A percentile compares a stretch with the other conserved stretches of the same genome.
Conservation (phyloP, 1,140 invertebrate genomes). For the Trialeurodes vaporariorum region DNA sequence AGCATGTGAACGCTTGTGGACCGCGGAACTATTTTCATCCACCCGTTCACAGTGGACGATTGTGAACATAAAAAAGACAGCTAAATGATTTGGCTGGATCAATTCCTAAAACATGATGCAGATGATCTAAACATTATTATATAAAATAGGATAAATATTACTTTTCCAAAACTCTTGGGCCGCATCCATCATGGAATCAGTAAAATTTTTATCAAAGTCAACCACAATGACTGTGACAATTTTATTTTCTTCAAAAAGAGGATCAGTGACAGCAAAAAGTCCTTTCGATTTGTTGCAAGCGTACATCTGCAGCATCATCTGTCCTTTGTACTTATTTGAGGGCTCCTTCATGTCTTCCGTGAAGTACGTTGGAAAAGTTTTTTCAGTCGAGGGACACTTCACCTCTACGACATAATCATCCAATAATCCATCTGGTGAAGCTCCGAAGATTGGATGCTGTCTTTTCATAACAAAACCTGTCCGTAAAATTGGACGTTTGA, state of each 20-base stretch:
- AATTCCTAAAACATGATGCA: too few relatives aligned
- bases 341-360: slow-evolving; percentile 29
- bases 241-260: slow-evolving; percentile 25
- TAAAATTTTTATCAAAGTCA: too few relatives aligned
- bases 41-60: too few relatives aligned
- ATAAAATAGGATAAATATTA: too few relatives aligned
- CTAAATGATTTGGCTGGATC: too few relatives aligned
- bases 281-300: slow-evolving; percentile 32
- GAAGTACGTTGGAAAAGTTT: slow-evolving; percentile 34
- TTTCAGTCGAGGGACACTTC: slow-evolving; percentile 35
- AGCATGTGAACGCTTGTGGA: too few relatives aligned
- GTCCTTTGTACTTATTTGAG: slow-evolving; percentile 34
- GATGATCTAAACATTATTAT: too few relatives aligned
- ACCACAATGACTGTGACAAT: too few relatives aligned
- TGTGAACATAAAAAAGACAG: too few relatives aligned
- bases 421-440: slow-evolving; percentile 37
- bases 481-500: slow-evolving; percentile 13
- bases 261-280: slow-evolving; percentile 28
- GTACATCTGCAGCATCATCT: slow-evolving; percentile 40
- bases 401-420: slow-evolving; percentile 37
- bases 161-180: too few relatives aligned
- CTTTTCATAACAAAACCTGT: slow-evolving; percentile 21
- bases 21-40: too few relatives aligned
- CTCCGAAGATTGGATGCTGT: slow-evolving; percentile 29
- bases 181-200: too few relatives aligned